These are phyloP conservation scores for Xiphorhynchus erythropygius DNA, from an alignment of 2,797 vertebrate species.

Conservation along the genomic window DNA sequence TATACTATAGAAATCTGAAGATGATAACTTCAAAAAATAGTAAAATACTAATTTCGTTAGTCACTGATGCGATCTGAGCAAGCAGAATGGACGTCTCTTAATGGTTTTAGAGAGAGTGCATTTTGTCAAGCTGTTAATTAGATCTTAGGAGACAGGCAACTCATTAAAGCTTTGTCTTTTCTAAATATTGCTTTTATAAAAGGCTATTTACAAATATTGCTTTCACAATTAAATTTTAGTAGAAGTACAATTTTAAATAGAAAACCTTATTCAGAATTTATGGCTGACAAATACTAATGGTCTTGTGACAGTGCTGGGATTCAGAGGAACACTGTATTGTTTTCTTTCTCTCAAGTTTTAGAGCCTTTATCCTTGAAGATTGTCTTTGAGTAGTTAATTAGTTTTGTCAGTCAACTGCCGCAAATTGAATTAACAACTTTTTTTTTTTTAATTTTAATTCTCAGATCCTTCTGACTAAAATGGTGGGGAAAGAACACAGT, in stretches of 20 bases:
- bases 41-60: not conserved
- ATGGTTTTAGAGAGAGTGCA: not conserved
- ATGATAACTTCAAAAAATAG: not conserved
- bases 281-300: not conserved
- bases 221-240: not conserved
- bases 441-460: slow-evolving; percentile 35
- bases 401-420: slow-evolving; percentile 37
- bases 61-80: not conserved
- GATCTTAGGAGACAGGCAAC: not conserved
- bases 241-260: not conserved
- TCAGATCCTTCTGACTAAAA: slow-evolving; percentile 9
- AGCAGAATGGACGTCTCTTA: not conserved
- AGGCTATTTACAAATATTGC: not conserved
- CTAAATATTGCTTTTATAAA: not conserved
- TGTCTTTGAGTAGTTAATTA: slow-evolving; percentile 19
- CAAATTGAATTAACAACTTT: slow-evolving; percentile 3
- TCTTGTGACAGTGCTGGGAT: not conserved
- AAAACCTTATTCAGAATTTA: not conserved
- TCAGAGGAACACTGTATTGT: not conserved
- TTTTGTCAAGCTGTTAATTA: slow-evolving; percentile 21
- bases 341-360: not conserved
- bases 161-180: not conserved
- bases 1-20: not conserved
- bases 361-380: slow-evolving; percentile 6
- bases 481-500: not conserved